These are phyloP conservation scores for Crenichthys baileyi DNA, from an alignment of 2,797 vertebrate genomes.

Conservation along the genomic window DNA sequence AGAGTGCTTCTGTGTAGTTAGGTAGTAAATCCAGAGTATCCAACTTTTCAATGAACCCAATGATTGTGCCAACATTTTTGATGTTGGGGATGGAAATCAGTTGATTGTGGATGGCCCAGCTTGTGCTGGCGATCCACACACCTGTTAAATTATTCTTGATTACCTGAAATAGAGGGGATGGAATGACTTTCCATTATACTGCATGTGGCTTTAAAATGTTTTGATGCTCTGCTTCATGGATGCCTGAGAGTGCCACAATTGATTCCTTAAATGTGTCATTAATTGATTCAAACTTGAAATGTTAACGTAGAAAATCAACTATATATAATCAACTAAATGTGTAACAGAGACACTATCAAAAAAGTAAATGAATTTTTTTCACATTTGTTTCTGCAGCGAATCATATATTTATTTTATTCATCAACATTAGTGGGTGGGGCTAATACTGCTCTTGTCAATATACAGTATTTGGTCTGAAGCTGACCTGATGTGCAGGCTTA, in stretches of 20 bases:
- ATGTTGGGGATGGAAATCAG: constrained; percentile 72
- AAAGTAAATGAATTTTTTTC: too few relatives aligned
- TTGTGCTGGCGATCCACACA: constrained; percentile 89
- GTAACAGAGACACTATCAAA: neutral
- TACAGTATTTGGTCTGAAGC: neutral
- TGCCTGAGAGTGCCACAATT: neutral
- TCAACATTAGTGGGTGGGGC: neutral
- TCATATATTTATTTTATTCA: neutral
- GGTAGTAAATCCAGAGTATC: constrained; percentile 67
- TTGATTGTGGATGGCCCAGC: constrained; percentile 78
- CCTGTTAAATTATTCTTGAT: constrained; percentile 76
- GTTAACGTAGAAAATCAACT: neutral
- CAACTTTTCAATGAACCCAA: constrained; percentile 81
- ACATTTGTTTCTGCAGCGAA: neutral
- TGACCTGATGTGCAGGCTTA: neutral
- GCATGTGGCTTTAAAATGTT: neutral
- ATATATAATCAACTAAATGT: neutral
- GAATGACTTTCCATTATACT: constrained; percentile 3
- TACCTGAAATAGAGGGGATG: constrained; percentile 65
- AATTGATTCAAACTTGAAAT: neutral
- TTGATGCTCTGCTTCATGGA: neutral
- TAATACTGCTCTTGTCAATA: neutral
- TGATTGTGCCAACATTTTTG: constrained; percentile 82
- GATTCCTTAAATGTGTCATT: neutral
- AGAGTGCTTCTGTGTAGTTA: constrained; percentile 69